Base-by-base conservation (phyloP, 2,888 invertebrate species). In the Pristionchus maxplancki region DNA sequence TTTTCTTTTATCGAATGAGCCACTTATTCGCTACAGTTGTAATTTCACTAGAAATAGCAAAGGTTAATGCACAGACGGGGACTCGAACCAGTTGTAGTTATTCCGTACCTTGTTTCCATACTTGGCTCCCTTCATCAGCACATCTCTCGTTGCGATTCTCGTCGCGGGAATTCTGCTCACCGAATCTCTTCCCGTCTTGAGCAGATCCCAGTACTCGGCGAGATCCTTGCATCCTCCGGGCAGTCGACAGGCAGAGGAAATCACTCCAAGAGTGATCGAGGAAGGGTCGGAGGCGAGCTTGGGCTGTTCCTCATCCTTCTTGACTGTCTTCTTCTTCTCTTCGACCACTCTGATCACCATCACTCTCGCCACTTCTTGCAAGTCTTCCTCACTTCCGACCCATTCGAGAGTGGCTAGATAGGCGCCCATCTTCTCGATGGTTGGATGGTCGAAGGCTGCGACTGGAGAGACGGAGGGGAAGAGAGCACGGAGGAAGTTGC, bases 231-330 rank as follows among this genome's bases (percentile, higher is more conserved):
- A 88, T 31, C 91, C 91, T 8, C 92, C 93, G 3, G 94, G 94
- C 4, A 94, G 89, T 24, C 94, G 91, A 88, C 94, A 94, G 11
- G 93, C 89, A 34, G 92, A 86, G 11, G 92, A 84, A n/a, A 91
- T 81, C n/a, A 92, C 90, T 17, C 91, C 89, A 13, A 90, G 50
- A 34, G 20, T 88, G 83, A 67, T 53, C 34, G 67, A 34, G 0
- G 67, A 67, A 13, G 67, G 71, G n/a, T 64, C 83, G 20, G 48
- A 31, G 9, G 15, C n/a, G 20, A 17, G n/a, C 48, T 82, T 71
- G 31, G 71, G 44, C 44, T 44, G 44, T 44, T 44, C 44, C 44
- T n/a, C n/a, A n/a, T n/a, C n/a, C n/a, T n/a, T n/a, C n/a, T n/a
- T n/a, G n/a, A n/a, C n/a, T n/a, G n/a, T 40, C 20, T 44, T 31